These are phyloP conservation scores for Volucella bombylans DNA, from an alignment of 2,888 invertebrate genomes.

Conservation along the genomic window DNA sequence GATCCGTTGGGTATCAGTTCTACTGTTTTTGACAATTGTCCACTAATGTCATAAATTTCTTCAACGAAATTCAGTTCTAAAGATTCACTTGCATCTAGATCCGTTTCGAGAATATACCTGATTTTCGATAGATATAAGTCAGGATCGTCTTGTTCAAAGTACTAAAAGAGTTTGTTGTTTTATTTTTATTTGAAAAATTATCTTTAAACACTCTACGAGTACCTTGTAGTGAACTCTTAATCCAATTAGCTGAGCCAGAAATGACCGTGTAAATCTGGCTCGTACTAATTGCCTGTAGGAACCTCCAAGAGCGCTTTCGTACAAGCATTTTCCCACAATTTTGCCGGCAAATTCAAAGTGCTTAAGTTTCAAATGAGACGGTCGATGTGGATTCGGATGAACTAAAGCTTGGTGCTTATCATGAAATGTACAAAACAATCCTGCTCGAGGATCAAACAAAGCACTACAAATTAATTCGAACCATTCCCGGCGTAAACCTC, in stretches of 20 bases:
- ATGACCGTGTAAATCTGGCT: conserved; percentile 94
- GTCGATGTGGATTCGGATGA: conserved; percentile 93
- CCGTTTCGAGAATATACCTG: conserved; percentile 95
- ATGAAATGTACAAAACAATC: conserved; percentile 92
- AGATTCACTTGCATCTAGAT: conserved; percentile 89
- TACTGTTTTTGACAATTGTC: conserved; percentile 89
- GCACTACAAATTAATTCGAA: conserved; percentile 94
- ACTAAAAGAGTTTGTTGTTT: conserved; percentile 83
- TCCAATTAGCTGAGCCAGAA: conserved; percentile 96
- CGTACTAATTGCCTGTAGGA: conserved; percentile 94
- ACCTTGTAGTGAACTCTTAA: conserved; percentile 96
- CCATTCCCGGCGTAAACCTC: conserved; percentile 96
- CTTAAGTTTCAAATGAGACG: conserved; percentile 90
- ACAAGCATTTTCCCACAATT: conserved; percentile 96
- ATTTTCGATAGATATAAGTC: conserved; percentile 96
- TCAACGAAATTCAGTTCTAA: conserved; percentile 94
- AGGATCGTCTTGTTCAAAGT: conserved; percentile 98
- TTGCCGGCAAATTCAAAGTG: conserved; percentile 97
- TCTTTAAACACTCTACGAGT: conserved; percentile 53
- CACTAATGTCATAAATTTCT: conserved; percentile 91
- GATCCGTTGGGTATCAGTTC: conserved; percentile 93
- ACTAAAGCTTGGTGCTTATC: conserved; percentile 94
- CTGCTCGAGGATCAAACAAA: conserved; percentile 92
- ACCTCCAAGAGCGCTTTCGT: conserved; percentile 95
- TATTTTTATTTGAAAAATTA: background rate